Conservation (phyloP, 2,888 invertebrate species). For the Mimumesa dahlbomi region DNA sequence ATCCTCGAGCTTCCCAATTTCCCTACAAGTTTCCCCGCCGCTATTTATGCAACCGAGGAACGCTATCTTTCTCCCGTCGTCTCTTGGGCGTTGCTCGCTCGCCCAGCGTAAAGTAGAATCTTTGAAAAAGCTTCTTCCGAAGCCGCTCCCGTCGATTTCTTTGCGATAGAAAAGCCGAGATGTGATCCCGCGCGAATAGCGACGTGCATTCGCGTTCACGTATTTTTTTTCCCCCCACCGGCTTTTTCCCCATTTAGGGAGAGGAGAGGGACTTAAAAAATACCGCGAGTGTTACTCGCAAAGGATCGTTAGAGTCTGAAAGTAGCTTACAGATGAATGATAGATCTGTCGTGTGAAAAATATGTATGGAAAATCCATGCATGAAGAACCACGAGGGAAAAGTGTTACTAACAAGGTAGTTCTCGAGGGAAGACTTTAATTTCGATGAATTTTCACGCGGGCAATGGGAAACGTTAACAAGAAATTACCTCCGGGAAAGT, state of each 20-base stretch:
- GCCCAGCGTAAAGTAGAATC: constrained; percentile 15
- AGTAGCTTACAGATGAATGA: too few species aligned
- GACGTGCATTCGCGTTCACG: neutral
- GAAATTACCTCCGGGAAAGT: too few species aligned
- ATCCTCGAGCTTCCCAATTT: constrained; percentile 14
- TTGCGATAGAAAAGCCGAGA: constrained; percentile 1
- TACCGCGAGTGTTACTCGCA: too few species aligned
- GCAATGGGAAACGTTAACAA: too few species aligned
- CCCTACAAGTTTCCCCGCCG: constrained; percentile 19
- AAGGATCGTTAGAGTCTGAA: too few species aligned
- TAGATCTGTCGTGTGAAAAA: too few species aligned
- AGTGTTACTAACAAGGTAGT: too few species aligned
- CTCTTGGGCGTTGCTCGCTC: neutral
- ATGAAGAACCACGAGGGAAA: too few species aligned
- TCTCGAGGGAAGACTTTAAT: too few species aligned
- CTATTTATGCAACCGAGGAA: constrained; percentile 35
- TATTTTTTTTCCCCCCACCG: constrained; percentile 10
- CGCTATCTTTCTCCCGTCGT: constrained; percentile 8
- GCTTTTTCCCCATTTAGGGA: neutral
- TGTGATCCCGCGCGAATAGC: constrained; percentile 13
- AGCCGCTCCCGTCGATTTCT: constrained; percentile 14
- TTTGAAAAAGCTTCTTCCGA: constrained; percentile 31
- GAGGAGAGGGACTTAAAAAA: too few species aligned
- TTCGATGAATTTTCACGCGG: too few species aligned
- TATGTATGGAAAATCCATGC: neutral